These are phyloP conservation scores for Lasioglossum baleicum DNA, from an alignment of 1,140 invertebrate genomes.

Conservation along the genomic window DNA sequence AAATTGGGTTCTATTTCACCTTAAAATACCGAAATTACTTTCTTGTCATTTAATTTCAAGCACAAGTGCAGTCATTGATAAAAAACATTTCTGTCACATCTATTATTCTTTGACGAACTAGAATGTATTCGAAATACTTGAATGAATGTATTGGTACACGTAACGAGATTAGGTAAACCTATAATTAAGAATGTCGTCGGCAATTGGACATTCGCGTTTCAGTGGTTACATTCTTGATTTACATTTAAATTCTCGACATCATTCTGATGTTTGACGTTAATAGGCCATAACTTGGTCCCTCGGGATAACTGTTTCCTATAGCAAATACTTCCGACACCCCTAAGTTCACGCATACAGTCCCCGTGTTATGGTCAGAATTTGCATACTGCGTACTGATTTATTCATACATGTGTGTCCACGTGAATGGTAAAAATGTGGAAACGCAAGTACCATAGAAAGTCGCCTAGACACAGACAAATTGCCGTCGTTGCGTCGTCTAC, in stretches of 20 bases:
- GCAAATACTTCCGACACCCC: background rate
- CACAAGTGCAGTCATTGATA: too few relatives aligned
- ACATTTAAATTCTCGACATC: background rate
- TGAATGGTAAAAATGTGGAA: slow-evolving; percentile 1
- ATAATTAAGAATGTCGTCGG: too few relatives aligned
- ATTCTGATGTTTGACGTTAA: background rate
- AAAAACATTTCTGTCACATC: too few relatives aligned
- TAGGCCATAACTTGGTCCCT: background rate
- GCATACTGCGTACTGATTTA: slow-evolving; percentile 2
- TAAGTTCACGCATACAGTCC: background rate
- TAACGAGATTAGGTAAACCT: too few relatives aligned
- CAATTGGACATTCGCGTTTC: too few relatives aligned
- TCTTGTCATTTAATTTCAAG: too few relatives aligned
- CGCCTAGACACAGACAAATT: background rate
- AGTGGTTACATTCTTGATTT: background rate
- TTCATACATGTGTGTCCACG: background rate
- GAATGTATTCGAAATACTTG: too few relatives aligned
- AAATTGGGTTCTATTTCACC: too few relatives aligned
- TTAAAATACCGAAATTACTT: too few relatives aligned
- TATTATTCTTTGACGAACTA: too few relatives aligned
- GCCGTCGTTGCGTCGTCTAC: background rate
- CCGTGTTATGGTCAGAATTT: background rate
- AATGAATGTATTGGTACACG: too few relatives aligned
- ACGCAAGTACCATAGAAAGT: background rate
- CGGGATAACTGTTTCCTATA: background rate